Evolutionary conservation across 2,888 invertebrate genomes (phyloP), one percentile per base, ranked within the genome.

Genomic region (Punctoribates punctum): DNA sequence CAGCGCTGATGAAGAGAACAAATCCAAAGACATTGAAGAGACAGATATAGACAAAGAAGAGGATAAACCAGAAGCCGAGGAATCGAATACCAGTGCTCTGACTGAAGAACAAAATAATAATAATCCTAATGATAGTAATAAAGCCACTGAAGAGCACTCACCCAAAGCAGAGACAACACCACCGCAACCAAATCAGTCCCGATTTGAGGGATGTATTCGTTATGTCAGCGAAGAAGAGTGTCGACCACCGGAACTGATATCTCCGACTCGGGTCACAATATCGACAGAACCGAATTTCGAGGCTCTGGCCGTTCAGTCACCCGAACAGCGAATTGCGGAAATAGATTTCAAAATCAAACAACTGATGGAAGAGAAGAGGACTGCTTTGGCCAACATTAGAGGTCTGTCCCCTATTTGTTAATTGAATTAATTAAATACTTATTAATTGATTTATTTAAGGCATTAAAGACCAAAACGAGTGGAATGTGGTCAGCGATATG

Each of bases 51-150:
- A 38, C 13, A 38, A 38, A 67, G 34, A 29, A 38, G 70, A 38
- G 23, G 34, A 34, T 27, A 70, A 70, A 11, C 34, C 17, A 17
- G 65, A 65, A 17, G 29, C 0, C 20, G 34, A 34, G 5, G 65
- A 65, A 11, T 1, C 9, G 17, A 17, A 17, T 34, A 17, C 29
- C 65, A 29, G 29, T 46, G 23, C 23, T 42, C 20, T 42, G 1
- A 42, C 15, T 70, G 70, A 70, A n/a, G 46, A 70, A n/a, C 42
- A 70, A 23, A 70, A 70, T 38, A 70, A 46, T 42, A 70, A 70
- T 42, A 70, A n/a, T n/a, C n/a, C n/a, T n/a, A n/a, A 46, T n/a
- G 38, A 42, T 42, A 70, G 42, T 70, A 70, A 70, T 38, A 34
- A 17, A 17, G n/a, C n/a, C 2, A n/a, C 2, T n/a, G 38, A 20